Percentiles rank a stretch among this genome's conserved stretches.
Conservation (phyloP, 2,797 vertebrate species). For the Phylloscopus collybita region DNA sequence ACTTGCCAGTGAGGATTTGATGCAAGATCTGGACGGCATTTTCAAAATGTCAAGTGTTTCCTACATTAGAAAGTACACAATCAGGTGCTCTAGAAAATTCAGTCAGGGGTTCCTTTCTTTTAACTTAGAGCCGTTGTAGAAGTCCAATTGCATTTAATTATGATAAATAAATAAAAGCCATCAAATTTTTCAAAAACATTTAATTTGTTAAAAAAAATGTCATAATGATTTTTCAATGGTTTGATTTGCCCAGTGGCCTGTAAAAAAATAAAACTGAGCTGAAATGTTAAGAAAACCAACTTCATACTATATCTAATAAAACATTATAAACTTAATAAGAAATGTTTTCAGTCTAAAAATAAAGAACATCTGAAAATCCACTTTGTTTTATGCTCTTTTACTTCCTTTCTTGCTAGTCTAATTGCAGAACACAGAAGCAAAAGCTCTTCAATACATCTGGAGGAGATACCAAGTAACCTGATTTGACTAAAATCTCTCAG, state of each 20-base stretch:
- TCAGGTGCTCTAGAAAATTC: neutral
- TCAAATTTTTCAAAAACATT: neutral
- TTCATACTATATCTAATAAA: neutral
- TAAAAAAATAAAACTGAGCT: neutral
- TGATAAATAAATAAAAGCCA: neutral
- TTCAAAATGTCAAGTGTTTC: neutral
- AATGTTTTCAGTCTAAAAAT: neutral
- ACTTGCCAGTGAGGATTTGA: neutral
- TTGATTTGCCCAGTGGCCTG: neutral
- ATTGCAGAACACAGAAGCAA: neutral
- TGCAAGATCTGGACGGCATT: neutral
- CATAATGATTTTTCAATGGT: accelerated
- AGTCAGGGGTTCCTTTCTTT: neutral
- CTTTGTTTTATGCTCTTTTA: neutral
- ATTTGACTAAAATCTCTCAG: neutral
- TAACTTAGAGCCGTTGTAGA: neutral
- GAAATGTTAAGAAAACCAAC: neutral
- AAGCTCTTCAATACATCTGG: neutral
- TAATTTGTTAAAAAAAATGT: neutral
- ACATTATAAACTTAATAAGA: neutral
- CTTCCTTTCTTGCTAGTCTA: neutral
- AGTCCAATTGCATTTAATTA: neutral
- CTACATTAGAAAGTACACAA: neutral
- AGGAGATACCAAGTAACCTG: neutral
- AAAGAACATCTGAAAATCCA: neutral